Percentiles rank a stretch among this genome's conserved stretches.
Evolutionary conservation across 2,113 vertebrate species (phyloP).

Genomic region (Pachypanchax playfairii): DNA sequence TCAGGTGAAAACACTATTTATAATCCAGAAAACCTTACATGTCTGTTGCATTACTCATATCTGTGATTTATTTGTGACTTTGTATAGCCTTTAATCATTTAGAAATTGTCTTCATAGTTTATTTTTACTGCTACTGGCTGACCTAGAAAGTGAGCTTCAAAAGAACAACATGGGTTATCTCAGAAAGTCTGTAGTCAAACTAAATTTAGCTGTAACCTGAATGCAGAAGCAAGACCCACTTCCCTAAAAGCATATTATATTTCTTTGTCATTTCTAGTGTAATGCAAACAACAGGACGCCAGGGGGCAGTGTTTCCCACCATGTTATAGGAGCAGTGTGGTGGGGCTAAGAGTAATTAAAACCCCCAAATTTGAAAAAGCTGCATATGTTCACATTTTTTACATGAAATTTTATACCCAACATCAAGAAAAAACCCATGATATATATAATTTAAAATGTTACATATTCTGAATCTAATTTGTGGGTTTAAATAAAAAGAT

Average conservation of each 20-base stretch:
- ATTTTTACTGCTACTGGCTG: background rate
- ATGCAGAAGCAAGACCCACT: constrained; percentile 38
- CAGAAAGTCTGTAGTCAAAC: constrained; percentile 13
- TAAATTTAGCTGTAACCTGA: constrained; percentile 41
- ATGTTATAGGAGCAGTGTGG: background rate
- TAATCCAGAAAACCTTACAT: background rate
- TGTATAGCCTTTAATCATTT: background rate
- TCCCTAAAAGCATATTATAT: constrained; percentile 35
- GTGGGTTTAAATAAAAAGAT: background rate
- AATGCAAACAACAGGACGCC: constrained; percentile 34
- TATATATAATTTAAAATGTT: too few species aligned
- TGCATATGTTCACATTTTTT: background rate
- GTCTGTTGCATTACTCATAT: background rate
- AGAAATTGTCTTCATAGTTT: background rate
- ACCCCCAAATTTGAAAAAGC: too few species aligned
- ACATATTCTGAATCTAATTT: background rate
- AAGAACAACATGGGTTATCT: background rate
- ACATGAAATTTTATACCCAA: too few species aligned
- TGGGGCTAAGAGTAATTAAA: background rate
- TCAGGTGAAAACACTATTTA: constrained; percentile 81
- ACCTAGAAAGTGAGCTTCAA: constrained; percentile 6
- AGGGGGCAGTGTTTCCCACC: constrained; percentile 52
- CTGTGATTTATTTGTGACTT: background rate
- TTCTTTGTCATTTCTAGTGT: constrained; percentile 4
- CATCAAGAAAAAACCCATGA: too few species aligned